Evolutionary conservation across 2,797 vertebrate genomes (phyloP).

Genomic region (Eremophila alpestris): DNA sequence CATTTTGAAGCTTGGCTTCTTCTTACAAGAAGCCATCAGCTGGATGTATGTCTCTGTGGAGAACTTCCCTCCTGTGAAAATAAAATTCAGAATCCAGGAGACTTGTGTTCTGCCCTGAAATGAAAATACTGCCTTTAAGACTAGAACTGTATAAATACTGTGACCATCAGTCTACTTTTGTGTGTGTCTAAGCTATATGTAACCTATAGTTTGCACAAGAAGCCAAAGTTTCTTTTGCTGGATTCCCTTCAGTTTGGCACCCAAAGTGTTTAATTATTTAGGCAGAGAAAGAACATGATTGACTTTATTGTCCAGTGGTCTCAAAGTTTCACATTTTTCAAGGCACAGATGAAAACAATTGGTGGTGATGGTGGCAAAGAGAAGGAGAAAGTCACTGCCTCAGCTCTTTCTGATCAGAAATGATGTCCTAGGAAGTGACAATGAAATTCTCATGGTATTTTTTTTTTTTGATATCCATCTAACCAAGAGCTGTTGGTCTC

Average conservation of each 20-base stretch:
- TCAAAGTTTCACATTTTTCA: not conserved
- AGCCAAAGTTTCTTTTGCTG: not conserved
- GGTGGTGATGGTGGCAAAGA: not conserved
- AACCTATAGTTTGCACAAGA: not conserved
- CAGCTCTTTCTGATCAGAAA: not conserved
- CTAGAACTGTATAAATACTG: not conserved
- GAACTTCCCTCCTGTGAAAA: not conserved
- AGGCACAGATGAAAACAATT: not conserved
- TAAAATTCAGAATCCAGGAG: not conserved
- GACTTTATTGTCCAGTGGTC: not conserved
- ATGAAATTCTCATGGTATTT: not conserved
- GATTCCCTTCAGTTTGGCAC: not conserved
- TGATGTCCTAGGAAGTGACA: not conserved
- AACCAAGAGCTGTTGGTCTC: not conserved
- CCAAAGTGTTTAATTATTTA: not conserved
- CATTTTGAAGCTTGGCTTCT: not conserved
- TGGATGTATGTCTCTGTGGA: not conserved
- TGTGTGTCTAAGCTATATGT: not conserved
- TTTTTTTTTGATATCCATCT: not conserved
- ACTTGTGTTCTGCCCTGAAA: not conserved
- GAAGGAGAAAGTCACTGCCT: not conserved
- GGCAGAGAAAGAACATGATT: not conserved
- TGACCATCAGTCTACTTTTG: not conserved
- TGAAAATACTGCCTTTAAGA: not conserved
- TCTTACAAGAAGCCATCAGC: not conserved